These are phyloP conservation scores for Panagrolaimus sp. DNA, from an alignment of 1,140 invertebrate genomes.

Conservation along the genomic window DNA sequence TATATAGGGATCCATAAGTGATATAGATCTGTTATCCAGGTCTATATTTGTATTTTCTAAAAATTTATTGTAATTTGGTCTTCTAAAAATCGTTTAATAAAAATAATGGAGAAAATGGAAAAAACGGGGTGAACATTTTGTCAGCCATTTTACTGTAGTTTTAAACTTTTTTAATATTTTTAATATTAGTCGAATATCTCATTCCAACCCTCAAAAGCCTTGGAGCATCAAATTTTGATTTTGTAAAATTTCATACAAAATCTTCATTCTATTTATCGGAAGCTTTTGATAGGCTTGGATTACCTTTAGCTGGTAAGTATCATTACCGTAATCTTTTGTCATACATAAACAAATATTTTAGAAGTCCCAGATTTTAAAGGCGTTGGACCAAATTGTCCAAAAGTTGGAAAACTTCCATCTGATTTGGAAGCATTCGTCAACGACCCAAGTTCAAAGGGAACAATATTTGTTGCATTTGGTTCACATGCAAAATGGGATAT, in stretches of 20 bases:
- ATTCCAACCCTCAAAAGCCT: background rate
- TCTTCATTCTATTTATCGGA: background rate
- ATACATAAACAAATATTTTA: background rate
- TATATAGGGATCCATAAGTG: too few relatives aligned
- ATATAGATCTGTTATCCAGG: too few relatives aligned
- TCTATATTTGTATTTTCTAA: too few relatives aligned
- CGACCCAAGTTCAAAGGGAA: constrained; percentile 19
- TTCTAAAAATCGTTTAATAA: too few relatives aligned
- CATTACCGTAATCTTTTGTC: too few relatives aligned
- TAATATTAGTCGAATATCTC: background rate
- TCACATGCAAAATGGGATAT: constrained; percentile 36
- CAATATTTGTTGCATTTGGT: constrained; percentile 45
- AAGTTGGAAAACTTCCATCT: background rate
- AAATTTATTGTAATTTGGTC: too few relatives aligned
- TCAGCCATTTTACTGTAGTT: background rate
- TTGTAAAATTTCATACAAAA: background rate
- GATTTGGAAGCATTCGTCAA: background rate
- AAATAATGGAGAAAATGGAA: too few relatives aligned
- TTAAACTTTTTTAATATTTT: background rate
- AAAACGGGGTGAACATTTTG: too few relatives aligned
- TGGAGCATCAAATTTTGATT: background rate
- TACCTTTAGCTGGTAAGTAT: background rate
- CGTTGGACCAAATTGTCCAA: constrained; percentile 2
- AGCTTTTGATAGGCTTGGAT: background rate
- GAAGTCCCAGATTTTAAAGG: constrained; percentile 4